Conservation (phyloP, 2,888 invertebrate genomes). For the Conchocele bisecta region DNA sequence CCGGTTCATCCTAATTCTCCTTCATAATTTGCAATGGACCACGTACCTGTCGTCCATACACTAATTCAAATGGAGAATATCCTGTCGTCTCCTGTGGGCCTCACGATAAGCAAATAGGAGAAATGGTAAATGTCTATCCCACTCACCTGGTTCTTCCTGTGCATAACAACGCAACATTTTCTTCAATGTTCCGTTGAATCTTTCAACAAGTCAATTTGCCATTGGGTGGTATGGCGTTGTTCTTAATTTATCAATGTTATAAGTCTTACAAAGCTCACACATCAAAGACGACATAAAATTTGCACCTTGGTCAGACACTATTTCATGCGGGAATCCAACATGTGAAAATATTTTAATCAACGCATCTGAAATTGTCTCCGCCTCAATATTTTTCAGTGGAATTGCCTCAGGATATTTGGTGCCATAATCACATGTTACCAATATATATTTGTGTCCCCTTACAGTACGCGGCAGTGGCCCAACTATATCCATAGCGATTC, state of each 20-base stretch:
- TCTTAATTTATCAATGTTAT: no score
- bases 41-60: slow-evolving; percentile 4
- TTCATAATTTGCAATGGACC: background rate
- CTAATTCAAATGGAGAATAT: background rate
- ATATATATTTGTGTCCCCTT: slow-evolving; percentile 7
- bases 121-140: slow-evolving; percentile 5
- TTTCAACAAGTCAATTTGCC: slow-evolving; percentile 4
- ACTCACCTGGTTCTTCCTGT: background rate
- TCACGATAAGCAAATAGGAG: slow-evolving; percentile 8
- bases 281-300: slow-evolving; percentile 10
- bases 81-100: slow-evolving; percentile 6
- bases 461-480: background rate
- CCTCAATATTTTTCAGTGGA: background rate
- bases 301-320: no score
- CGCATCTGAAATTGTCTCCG: background rate
- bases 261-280: background rate
- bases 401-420: slow-evolving; percentile 8
- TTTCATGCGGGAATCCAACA: background rate
- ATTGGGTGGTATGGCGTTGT: slow-evolving; percentile 2
- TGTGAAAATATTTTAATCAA: background rate
- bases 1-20: background rate
- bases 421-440: slow-evolving; percentile 2
- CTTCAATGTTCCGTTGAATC: no score
- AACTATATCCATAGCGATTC: slow-evolving; percentile 2
- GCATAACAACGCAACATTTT: slow-evolving; percentile 8